phyloP scores from a whole-genome alignment of 2,888 invertebrate genomes.

The Amphiduros pacificus region DNA sequence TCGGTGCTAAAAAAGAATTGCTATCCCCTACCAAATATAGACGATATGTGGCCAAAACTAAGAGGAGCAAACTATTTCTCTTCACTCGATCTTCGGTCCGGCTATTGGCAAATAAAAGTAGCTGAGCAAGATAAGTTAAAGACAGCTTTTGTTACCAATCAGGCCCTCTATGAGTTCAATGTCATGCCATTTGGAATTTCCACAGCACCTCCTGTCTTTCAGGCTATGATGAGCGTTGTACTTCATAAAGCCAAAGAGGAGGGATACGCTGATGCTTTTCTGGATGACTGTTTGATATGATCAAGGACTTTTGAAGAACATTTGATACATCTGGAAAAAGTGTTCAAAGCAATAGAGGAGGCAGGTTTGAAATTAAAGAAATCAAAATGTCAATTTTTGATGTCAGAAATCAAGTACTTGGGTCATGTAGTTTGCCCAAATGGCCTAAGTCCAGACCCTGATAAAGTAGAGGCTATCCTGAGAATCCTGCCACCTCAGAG shows the following conservation, averaged over 20 bases:
- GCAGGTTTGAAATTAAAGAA: not conserved
- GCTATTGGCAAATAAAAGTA: conserved; percentile 1
- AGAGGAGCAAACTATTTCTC: not conserved
- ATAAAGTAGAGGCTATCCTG: not conserved
- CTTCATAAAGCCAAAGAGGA: not conserved
- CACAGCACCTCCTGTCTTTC: not conserved
- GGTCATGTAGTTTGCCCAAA: not conserved
- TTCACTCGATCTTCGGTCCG: not conserved
- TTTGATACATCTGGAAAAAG: not conserved
- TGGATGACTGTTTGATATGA: not conserved
- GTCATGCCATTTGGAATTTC: not conserved
- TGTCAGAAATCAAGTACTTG: not conserved
- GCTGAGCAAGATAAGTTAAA: not conserved
- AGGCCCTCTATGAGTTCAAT: not conserved
- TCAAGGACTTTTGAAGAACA: not conserved
- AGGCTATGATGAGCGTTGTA: not conserved
- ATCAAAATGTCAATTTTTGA: not conserved
- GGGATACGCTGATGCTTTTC: not conserved
- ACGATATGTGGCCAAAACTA: not conserved
- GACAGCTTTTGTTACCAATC: not conserved
- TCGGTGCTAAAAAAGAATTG: not conserved
- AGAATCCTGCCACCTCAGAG: not conserved
- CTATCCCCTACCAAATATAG: not conserved
- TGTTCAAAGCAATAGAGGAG: not conserved
- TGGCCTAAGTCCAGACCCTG: not conserved